Base-by-base conservation (phyloP, 2,113 vertebrate species). In the Phalacrocorax brasilianus region DNA sequence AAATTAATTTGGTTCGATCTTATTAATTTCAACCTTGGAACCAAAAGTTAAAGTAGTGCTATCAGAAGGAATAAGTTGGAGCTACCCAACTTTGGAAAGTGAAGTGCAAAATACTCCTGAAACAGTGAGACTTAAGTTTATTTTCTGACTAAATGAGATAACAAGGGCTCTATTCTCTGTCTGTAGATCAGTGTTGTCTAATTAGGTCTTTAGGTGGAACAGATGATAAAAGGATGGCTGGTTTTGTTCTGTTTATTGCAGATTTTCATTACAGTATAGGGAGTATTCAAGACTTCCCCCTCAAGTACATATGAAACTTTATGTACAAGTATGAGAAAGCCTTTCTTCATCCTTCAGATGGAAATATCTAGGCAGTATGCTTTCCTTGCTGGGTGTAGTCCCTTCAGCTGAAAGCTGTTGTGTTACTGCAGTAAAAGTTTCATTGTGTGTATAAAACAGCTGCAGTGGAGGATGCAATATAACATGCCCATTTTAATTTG, bases 261-360 rank as follows among this genome's bases (percentile, higher is more conserved):
- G 75, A 19, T 61, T 75, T 85, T 65, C 24, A 15, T 82, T 53
- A 12, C 58, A 11, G 53, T 52, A 8, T 27, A 61, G 27, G 20
- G 17, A 38, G 18, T 86, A 55, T 71, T 52, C 17, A 53, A 33
- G 12, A 52, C 5, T 68, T 45, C 4, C 2, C 5, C 5, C 27
- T 79, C 6, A 85, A 65, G 28, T 66, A 10, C 6, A 2, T 18
- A 17, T 66, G 59, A 77, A 75, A 14, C 26, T 73, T 50, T 56
- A 20, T 22, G 8, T 75, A 24, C 14, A 45, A n/a, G 30, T 19
- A 12, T 3, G 1, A 0, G 1, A 22, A 58, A 9, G 15, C 13
- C 19, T 85, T 82, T 50, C 42, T 44, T 70, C 6, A 2, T 53
- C 23, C 83, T 81, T 78, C 40, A n/a, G 40, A 23, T 45, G 38